These are phyloP conservation scores for Grammomys surdaster DNA, from an alignment of 2,113 vertebrate species.

Conservation along the genomic window DNA sequence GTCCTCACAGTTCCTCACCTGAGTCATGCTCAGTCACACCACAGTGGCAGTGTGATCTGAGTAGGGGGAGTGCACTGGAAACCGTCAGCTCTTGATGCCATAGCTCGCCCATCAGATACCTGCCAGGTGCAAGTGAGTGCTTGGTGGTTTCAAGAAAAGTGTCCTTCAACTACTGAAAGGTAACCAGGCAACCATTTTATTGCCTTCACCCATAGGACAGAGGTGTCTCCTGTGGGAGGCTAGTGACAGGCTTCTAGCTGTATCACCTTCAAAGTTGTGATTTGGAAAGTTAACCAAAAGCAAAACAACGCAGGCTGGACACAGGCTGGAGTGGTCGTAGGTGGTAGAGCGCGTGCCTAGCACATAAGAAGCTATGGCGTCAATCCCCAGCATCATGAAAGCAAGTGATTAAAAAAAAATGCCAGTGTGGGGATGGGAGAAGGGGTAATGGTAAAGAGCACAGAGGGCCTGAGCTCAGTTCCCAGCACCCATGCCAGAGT, in stretches of 20 bases:
- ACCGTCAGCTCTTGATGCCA: neutral
- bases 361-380: neutral
- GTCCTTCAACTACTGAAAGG: neutral
- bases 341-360: neutral
- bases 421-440: neutral
- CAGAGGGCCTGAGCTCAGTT: neutral
- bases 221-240: neutral
- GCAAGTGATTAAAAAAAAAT: neutral
- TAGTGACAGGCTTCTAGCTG: neutral
- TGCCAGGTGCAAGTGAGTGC: neutral
- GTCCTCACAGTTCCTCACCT: neutral
- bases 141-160: neutral
- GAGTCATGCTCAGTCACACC: neutral
- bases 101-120: neutral
- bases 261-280: neutral
- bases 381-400: neutral
- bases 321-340: neutral
- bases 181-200: neutral
- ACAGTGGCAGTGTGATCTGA: neutral
- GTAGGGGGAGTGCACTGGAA: neutral
- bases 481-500: neutral
- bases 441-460: neutral
- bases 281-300: neutral
- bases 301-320: neutral
- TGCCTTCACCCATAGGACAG: neutral